A percentile compares a stretch with the other conserved stretches of the same genome.
Conservation (phyloP, 2,888 invertebrate species). For the Rhaphigaster nebulosa region DNA sequence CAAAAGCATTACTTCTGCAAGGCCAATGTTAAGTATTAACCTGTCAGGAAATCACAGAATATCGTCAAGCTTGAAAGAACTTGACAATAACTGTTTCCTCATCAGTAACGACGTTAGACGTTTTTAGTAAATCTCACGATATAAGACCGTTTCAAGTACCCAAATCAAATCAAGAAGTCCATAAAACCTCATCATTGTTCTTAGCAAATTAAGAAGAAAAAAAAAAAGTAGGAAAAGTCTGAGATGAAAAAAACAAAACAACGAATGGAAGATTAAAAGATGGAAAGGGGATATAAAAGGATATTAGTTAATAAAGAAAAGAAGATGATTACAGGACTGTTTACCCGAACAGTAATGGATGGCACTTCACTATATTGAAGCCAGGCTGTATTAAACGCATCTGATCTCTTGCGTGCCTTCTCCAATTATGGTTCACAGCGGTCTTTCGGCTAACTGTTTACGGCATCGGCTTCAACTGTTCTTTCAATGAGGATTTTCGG, state of each 20-base stretch:
- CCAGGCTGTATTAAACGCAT: constrained; percentile 20
- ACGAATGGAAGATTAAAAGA: constrained; percentile 21
- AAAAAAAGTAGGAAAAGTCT: not conserved
- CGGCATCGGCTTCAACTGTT: not conserved
- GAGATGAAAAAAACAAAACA: not conserved
- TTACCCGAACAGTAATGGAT: constrained; percentile 35
- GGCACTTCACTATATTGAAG: constrained; percentile 48
- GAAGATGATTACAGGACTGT: constrained; percentile 39
- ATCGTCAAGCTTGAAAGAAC: not conserved
- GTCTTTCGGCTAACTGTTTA: not conserved
- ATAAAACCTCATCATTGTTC: not conserved
- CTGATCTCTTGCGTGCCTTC: constrained; percentile 29
- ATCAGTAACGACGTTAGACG: not conserved
- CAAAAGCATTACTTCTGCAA: no score
- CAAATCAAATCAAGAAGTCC: not conserved
- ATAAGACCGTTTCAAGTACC: not conserved
- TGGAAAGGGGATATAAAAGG: constrained; percentile 23
- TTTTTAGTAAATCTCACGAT: not conserved
- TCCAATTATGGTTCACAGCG: constrained; percentile 16
- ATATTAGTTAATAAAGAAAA: constrained; percentile 41
- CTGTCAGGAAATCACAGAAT: no score
- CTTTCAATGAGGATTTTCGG: not conserved
- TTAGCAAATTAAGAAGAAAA: not conserved
- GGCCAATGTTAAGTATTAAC: no score
- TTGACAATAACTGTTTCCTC: not conserved